phyloP scores from a whole-genome alignment of 1,140 invertebrate genomes.

The Zaprionus camerounensis region DNA sequence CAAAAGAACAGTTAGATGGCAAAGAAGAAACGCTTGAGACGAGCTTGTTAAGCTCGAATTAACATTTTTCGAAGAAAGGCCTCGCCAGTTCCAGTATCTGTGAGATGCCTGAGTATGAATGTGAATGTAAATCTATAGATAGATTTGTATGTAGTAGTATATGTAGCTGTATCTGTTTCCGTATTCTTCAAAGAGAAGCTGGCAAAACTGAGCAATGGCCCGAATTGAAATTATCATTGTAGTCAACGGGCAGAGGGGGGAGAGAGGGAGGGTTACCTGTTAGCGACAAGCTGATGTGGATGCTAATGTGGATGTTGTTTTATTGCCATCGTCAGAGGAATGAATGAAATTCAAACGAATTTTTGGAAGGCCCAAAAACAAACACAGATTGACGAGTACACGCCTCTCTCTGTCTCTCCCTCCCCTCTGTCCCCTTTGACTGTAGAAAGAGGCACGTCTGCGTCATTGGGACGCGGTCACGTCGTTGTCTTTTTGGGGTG shows the following conservation, averaged over 20 bases:
- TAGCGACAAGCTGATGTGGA: not conserved
- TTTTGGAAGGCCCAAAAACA: constrained; percentile 19
- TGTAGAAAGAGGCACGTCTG: not conserved
- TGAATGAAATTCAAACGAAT: constrained; percentile 61
- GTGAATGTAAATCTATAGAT: constrained; percentile 19
- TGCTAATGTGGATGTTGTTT: constrained; percentile 20
- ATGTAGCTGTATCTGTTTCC: constrained; percentile 14
- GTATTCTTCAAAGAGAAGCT: constrained; percentile 29
- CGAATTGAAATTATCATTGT: constrained; percentile 54
- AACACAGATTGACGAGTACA: not conserved
- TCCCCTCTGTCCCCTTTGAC: not conserved
- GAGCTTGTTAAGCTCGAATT: constrained; percentile 58
- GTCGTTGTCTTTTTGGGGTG: constrained; percentile 30
- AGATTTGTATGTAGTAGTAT: not conserved
- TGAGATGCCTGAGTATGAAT: not conserved
- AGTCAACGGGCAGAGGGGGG: not conserved
- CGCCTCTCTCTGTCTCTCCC: not conserved
- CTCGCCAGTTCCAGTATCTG: constrained; percentile 20
- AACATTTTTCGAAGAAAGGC: constrained; percentile 66
- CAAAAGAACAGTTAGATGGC: constrained; percentile 74
- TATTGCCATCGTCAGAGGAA: constrained; percentile 18
- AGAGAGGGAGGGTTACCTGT: not conserved
- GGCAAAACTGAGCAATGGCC: constrained; percentile 33
- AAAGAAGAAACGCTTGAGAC: constrained; percentile 7
- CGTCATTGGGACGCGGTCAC: not conserved